Base-by-base conservation (phyloP, 2,888 invertebrate genomes). In the Drosophila anomalipes region DNA sequence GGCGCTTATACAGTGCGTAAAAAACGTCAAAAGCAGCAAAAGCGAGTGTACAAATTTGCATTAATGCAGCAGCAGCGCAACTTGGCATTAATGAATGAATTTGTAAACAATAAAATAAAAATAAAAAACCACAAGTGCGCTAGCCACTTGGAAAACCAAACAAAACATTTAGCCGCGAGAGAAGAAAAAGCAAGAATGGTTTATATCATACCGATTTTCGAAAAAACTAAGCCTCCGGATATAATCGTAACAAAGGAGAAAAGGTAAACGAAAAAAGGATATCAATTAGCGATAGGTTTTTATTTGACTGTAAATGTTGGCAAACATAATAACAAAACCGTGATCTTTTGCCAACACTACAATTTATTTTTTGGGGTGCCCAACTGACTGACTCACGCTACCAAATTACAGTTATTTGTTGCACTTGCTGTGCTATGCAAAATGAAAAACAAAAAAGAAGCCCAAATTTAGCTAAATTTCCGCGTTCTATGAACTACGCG, bases 131-230 rank as follows among this genome's bases (percentile, higher is more conserved):
- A 67, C 65, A 68, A 70, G 68, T 63, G 30, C 41, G 32, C 35
- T 22, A 64, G 41, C 78, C 78, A 75, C 77, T 90, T 86, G 82
- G 65, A 73, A 86, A 88, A 81, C 80, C 75, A 79, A 82, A 83
- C 75, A 47, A 16, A 47, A 87, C 54, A 77, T 71, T 77, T 74
- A 76, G 57, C 73, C 82, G 76, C 66, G 67, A 72, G 82, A 16
- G 16, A 74, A 78, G 70, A 61, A 35, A 35, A 35, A 68, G 44
- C 58, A 68, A 77, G 70, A 78, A 93, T 93, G 93, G 93, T 93
- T 54, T 93, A 93, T 82, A 90, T 91, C 68, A 93, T 92, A 74
- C 90, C 93, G 60, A 91, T 92, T 60, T 93, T 92, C 82, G 90
- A 89, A 22, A 74, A 70, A 49, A 89, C 90, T 39, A 91, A 92